These are phyloP conservation scores for Onthophagus sagittarius DNA, from an alignment of 2,888 invertebrate species.

Conservation along the genomic window DNA sequence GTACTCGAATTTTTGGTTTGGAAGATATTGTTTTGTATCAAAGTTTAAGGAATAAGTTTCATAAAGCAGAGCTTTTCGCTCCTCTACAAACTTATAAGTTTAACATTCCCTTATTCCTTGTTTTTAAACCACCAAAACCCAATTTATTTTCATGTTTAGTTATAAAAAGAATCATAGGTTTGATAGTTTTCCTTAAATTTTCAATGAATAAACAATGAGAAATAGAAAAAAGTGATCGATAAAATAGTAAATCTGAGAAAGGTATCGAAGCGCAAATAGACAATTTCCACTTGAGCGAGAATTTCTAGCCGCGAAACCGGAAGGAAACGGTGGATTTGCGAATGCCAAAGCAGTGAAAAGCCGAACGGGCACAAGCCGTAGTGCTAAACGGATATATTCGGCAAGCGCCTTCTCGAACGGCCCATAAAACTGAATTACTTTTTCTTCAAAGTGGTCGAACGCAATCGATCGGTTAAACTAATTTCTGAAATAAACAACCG, in stretches of 20 bases:
- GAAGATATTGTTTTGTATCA: too few relatives aligned
- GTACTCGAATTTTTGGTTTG: too few relatives aligned
- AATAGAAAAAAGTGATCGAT: neutral
- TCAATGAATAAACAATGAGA: neutral
- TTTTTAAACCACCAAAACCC: too few relatives aligned
- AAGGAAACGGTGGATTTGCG: neutral
- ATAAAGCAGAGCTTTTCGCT: too few relatives aligned
- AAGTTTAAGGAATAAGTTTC: too few relatives aligned
- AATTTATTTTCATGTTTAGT: too few relatives aligned
- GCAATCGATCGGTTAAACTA: conserved; percentile 5
- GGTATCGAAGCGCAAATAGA: neutral
- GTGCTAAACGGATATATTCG: conserved; percentile 9
- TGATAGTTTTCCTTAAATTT: too few relatives aligned
- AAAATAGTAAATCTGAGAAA: neutral
- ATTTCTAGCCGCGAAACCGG: neutral
- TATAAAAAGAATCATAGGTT: too few relatives aligned
- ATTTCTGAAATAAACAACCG: conserved; percentile 1
- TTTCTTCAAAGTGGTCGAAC: conserved; percentile 10
- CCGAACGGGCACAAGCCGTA: neutral
- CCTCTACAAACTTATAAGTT: too few relatives aligned
- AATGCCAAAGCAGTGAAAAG: neutral
- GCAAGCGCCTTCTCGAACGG: conserved; percentile 5
- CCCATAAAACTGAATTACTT: conserved; percentile 12
- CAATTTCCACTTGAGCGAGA: neutral
- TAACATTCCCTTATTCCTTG: too few relatives aligned